Conservation (phyloP, 2,888 invertebrate species). For the Yponomeuta sedellus region DNA sequence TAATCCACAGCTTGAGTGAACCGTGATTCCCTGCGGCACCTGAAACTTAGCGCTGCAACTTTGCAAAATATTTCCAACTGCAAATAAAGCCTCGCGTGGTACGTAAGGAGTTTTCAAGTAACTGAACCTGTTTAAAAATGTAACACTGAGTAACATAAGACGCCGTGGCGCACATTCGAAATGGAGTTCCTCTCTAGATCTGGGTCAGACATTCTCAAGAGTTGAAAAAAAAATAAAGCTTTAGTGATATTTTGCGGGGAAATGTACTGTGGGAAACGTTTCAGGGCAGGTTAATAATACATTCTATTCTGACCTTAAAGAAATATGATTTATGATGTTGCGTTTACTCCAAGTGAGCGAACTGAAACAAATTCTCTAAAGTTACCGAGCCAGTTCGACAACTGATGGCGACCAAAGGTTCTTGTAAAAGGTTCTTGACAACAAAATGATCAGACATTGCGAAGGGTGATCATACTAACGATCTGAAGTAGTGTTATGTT, state of each 20-base stretch:
- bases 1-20: too few species aligned
- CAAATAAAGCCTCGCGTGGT: background rate
- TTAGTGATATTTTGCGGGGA: background rate
- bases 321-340: background rate
- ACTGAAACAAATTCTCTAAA: too few species aligned
- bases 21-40: background rate
- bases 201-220: slow-evolving; percentile 9
- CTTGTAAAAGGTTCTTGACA: too few species aligned
- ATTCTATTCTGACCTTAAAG: background rate
- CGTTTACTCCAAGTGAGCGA: background rate
- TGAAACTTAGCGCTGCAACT: too few species aligned
- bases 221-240: background rate
- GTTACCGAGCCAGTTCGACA: too few species aligned
- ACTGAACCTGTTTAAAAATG: background rate
- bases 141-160: background rate
- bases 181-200: slow-evolving; percentile 20
- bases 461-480: too few species aligned
- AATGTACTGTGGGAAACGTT: background rate
- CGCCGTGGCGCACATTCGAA: background rate
- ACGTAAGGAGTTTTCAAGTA: background rate
- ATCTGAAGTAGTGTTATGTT: too few species aligned
- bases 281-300: background rate
- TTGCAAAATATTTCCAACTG: too few species aligned
- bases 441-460: too few species aligned
- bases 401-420: too few species aligned